phyloP scores from a whole-genome alignment of 2,888 invertebrate genomes.

The Lasioglossum leucozonium region DNA sequence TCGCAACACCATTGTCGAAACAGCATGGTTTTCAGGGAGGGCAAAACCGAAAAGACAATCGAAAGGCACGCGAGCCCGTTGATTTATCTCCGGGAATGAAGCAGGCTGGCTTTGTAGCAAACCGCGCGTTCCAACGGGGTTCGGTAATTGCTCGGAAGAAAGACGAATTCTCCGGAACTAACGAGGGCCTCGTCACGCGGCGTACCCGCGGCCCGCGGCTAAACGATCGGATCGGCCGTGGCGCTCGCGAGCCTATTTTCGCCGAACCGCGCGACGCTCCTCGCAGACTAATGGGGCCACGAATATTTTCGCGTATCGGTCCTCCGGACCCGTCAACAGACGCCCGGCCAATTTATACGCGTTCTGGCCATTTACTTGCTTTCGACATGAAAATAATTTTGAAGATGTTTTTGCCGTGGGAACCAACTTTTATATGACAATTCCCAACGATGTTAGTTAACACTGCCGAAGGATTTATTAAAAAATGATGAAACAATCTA shows the following conservation, averaged over 20 bases:
- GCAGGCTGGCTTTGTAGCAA: constrained; percentile 63
- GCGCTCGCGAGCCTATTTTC: constrained; percentile 40
- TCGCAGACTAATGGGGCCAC: constrained; percentile 67
- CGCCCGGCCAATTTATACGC: constrained; percentile 69
- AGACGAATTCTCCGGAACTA: constrained; percentile 78
- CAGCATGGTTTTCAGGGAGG: background rate
- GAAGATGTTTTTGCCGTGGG: too few relatives aligned
- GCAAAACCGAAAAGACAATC: background rate
- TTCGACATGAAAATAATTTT: too few relatives aligned
- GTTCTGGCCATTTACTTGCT: background rate
- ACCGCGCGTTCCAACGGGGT: constrained; percentile 42
- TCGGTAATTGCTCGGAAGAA: constrained; percentile 67
- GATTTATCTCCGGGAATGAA: constrained; percentile 60
- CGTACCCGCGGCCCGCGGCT: constrained; percentile 35
- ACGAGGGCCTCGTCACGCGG: constrained; percentile 70
- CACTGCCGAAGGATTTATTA: too few relatives aligned
- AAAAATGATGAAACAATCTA: too few relatives aligned
- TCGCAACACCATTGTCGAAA: background rate
- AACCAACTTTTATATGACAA: too few relatives aligned
- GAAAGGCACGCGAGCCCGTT: constrained; percentile 23
- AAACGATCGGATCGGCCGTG: constrained; percentile 58
- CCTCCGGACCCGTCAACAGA: constrained; percentile 41
- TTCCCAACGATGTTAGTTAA: too few relatives aligned
- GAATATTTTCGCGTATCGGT: constrained; percentile 71
- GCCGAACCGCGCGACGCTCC: constrained; percentile 14